phyloP scores from a whole-genome alignment of 2,888 invertebrate genomes.

The Mesoligia furuncula region DNA sequence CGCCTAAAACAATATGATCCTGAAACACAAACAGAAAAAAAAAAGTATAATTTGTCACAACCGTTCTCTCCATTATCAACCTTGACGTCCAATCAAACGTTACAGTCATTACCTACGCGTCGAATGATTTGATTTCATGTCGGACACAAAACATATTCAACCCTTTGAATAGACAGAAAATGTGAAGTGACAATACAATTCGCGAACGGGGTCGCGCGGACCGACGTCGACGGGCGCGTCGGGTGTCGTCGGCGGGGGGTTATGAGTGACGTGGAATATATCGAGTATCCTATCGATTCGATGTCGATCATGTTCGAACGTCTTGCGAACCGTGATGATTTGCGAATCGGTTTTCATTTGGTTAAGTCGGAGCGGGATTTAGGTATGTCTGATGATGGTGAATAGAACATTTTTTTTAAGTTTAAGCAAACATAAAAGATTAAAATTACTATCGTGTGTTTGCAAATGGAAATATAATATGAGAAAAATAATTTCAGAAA shows the following conservation, averaged over 20 bases:
- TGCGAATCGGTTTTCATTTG: constrained; percentile 44
- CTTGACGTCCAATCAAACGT: constrained; percentile 55
- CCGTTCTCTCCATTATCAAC: constrained; percentile 36
- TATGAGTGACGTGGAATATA: constrained; percentile 62
- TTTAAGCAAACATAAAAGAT: not conserved
- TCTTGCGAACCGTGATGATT: constrained; percentile 43
- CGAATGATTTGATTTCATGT: constrained; percentile 65
- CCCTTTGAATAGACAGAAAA: constrained; percentile 66
- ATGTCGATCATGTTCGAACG: constrained; percentile 41
- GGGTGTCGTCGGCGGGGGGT: constrained; percentile 24
- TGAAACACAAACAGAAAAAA: constrained; percentile 9
- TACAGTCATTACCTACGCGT: constrained; percentile 58
- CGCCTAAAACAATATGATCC: not conserved
- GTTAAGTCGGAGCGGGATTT: constrained; percentile 1
- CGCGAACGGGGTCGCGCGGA: constrained; percentile 62
- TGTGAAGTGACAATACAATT: constrained; percentile 72
- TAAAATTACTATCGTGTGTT: not conserved
- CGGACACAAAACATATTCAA: constrained; percentile 67
- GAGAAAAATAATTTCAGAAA: not conserved
- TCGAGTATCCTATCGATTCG: constrained; percentile 56
- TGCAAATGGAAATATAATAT: not conserved
- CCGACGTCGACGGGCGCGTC: constrained; percentile 20
- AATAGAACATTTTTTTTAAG: not conserved
- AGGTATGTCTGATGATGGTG: not conserved
- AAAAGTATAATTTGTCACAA: constrained; percentile 23